Evolutionary conservation across 2,888 invertebrate species (phyloP), one percentile per base, ranked within the genome.

Genomic region (Hybos culiciformis): DNA sequence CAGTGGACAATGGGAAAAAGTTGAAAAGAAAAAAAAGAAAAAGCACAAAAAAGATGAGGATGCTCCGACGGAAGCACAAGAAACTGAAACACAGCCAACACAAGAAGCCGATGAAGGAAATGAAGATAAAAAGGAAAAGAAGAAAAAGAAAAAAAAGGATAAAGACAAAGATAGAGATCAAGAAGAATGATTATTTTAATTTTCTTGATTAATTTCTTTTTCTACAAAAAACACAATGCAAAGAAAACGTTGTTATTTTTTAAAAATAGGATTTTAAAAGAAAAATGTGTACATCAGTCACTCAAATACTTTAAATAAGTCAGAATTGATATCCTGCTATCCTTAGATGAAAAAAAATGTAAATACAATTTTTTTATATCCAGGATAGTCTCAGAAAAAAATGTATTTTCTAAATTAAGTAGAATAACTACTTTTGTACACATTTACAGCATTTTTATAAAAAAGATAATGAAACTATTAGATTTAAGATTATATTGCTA

Each of bases 71-170:
- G 56, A 53, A 15, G 55, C 51, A 4, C 62, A 59, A 14, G 63
- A 37, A 29, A 41, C 49, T 17, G 48, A 46, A 8, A 54, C 48
- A 41, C 20, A 49, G 63, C 67, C 62, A 56, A 53, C 44, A 48
- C 61, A 58, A 37, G 58, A 55, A 44, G 54, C 54, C 43, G 45
- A 36, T 36, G 62, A 71, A 40, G 67, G 56, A 17, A 56, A 48
- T 32, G 56, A 58, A 42, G 56, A 44, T 9, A 74, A 75, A 51
- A 77, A 78, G 58, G 76, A 83, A 50, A 82, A 83, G 63, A 82
- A 83, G 60, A 83, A 83, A 62, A 82, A 82, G 68, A 80, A 80
- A 67, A 82, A 83, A 70, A 83, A 80, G 63, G 75, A 78, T 57
- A 77, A 77, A 63, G 73, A 77, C 46, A 72, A 72, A 53, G 77